Evolutionary conservation across 2,888 invertebrate genomes (phyloP).

Genomic region (Prosapia bicincta): DNA sequence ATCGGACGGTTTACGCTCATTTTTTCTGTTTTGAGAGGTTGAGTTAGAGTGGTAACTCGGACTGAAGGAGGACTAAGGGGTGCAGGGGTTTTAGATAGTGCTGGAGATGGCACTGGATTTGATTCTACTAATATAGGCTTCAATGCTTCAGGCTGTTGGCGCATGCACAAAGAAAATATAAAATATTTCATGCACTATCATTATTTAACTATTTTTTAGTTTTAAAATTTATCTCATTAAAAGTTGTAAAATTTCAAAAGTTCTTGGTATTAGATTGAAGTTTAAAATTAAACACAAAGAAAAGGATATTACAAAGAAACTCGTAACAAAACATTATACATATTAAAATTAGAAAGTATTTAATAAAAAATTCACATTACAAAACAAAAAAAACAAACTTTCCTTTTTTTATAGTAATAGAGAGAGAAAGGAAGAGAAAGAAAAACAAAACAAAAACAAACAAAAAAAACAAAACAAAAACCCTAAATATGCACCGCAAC

Average conservation of each 20-base stretch:
- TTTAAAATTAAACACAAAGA: not conserved
- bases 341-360: no score
- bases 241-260: no score
- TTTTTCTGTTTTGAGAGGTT: not conserved
- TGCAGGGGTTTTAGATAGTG: not conserved
- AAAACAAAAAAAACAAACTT: no score
- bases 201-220: not conserved
- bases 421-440: no score
- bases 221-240: no score
- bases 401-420: no score
- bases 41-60: not conserved
- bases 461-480: not conserved
- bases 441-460: not conserved
- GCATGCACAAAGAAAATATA: slow-evolving; percentile 30
- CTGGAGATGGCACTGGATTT: not conserved
- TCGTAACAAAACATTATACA: no score
- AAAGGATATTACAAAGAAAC: no score
- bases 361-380: no score
- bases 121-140: slow-evolving; percentile 6
- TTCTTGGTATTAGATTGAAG: no score
- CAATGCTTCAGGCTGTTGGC: slow-evolving; percentile 28
- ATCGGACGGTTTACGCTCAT: not conserved
- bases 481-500: not conserved
- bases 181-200: slow-evolving; percentile 24
- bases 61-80: not conserved